Conservation (phyloP, 2,888 invertebrate species). For the Drosophila ustulata region DNA sequence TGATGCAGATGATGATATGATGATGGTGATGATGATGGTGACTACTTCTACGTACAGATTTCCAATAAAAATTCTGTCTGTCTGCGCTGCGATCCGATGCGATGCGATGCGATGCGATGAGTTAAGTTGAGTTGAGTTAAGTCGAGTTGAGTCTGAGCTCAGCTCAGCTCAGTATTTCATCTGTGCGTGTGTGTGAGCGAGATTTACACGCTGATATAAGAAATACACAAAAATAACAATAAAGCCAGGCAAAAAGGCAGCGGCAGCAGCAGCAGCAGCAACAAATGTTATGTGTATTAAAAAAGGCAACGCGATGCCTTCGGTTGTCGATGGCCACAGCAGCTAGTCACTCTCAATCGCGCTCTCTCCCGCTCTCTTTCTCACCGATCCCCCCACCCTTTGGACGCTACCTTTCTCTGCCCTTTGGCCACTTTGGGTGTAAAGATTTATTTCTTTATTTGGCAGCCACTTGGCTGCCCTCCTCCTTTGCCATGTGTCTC, state of each 20-base stretch:
- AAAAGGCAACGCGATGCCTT: slow-evolving; percentile 37
- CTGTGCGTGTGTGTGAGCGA: slow-evolving; percentile 64
- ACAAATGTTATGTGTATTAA: slow-evolving; percentile 32
- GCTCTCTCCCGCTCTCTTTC: slow-evolving; percentile 6
- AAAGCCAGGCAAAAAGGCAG: slow-evolving; percentile 49
- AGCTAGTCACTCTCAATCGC: slow-evolving; percentile 68
- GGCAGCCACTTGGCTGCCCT: slow-evolving; percentile 35
- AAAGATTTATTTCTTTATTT: slow-evolving; percentile 77
- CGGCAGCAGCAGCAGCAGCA: slow-evolving; percentile 23
- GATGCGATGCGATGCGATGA: slow-evolving; percentile 2
- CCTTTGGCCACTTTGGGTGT: slow-evolving; percentile 38
- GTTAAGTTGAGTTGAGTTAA: slow-evolving; percentile 13
- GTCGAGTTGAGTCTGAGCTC: slow-evolving; percentile 17
- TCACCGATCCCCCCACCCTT: slow-evolving; percentile 1
- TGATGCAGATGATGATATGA: slow-evolving; percentile 20
- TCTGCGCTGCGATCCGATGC: slow-evolving; percentile 39
- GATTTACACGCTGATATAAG: slow-evolving; percentile 77
- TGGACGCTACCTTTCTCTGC: slow-evolving; percentile 23
- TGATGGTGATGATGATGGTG: slow-evolving; percentile 50
- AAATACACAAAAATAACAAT: slow-evolving; percentile 69
- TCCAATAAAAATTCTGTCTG: slow-evolving; percentile 73
- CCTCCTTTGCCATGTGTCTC: neutral
- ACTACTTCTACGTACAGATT: slow-evolving; percentile 80
- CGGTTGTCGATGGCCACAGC: slow-evolving; percentile 54
- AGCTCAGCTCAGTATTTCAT: slow-evolving; percentile 65